These are phyloP conservation scores for Tetraneura akinire DNA, from an alignment of 1,140 invertebrate species.

Conservation along the genomic window DNA sequence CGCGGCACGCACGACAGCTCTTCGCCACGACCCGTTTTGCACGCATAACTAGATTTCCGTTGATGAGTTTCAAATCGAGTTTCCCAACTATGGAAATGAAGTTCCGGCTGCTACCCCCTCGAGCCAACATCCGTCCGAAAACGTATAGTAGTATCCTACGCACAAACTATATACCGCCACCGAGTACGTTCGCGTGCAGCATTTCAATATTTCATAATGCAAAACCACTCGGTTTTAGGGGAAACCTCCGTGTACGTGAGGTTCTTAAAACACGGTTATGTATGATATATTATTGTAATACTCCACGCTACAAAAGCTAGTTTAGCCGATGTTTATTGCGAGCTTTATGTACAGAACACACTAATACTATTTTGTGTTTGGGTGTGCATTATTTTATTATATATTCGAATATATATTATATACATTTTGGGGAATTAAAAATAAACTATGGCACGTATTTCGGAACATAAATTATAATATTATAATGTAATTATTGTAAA, in stretches of 20 bases:
- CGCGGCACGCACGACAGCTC: slow-evolving; percentile 41
- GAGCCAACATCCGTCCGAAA: slow-evolving; percentile 40
- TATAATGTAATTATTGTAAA: too few species aligned
- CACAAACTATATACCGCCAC: neutral
- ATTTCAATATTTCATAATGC: slow-evolving; percentile 48
- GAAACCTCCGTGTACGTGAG: slow-evolving; percentile 15
- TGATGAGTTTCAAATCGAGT: slow-evolving; percentile 54
- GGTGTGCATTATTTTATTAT: too few species aligned
- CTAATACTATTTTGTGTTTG: too few species aligned
- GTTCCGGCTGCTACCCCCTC: slow-evolving; percentile 34
- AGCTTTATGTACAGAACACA: too few species aligned
- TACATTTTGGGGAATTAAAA: neutral
- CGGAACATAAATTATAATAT: neutral
- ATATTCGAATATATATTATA: too few species aligned
- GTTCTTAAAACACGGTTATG: slow-evolving; percentile 21
- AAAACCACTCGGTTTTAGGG: slow-evolving; percentile 1
- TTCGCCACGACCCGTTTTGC: slow-evolving; percentile 33
- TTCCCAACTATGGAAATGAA: slow-evolving; percentile 52
- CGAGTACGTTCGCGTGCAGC: slow-evolving; percentile 31
- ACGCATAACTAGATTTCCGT: slow-evolving; percentile 53
- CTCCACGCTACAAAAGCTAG: neutral
- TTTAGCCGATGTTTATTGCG: slow-evolving; percentile 12
- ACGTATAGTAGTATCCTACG: neutral
- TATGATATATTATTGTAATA: slow-evolving; percentile 23
- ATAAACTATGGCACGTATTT: neutral